phyloP scores from a whole-genome alignment of 2,113 vertebrate species.

The Ailurus styani region DNA sequence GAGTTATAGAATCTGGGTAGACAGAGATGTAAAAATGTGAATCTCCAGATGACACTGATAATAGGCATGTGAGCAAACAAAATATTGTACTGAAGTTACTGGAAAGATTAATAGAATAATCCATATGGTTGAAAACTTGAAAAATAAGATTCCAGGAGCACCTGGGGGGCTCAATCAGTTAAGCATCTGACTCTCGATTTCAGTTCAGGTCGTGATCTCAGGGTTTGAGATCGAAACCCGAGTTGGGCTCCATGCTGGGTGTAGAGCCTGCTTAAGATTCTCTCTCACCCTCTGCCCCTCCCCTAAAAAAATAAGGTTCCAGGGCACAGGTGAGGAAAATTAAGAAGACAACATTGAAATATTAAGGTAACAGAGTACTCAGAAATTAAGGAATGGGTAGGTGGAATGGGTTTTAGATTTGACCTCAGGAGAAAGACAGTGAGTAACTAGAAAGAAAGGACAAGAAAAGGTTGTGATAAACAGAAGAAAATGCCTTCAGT shows the following conservation, averaged over 20 bases:
- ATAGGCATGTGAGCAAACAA: neutral
- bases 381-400: neutral
- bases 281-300: neutral
- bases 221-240: neutral
- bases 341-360: rapidly evolving
- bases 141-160: neutral
- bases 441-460: neutral
- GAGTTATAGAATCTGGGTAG: neutral
- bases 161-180: neutral
- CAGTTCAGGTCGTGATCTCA: neutral
- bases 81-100: neutral
- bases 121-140: neutral
- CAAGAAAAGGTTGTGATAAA: neutral
- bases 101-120: neutral
- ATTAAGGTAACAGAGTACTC: neutral
- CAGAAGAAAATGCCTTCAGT: neutral
- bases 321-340: neutral
- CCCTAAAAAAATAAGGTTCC: neutral
- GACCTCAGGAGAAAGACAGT: neutral
- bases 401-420: neutral
- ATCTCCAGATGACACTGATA: neutral
- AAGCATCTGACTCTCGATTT: neutral
- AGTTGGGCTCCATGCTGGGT: neutral
- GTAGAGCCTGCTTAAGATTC: neutral
- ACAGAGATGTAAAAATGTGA: neutral